These are phyloP conservation scores for Acheta domesticus DNA, from an alignment of 2,888 invertebrate genomes.

Conservation along the genomic window DNA sequence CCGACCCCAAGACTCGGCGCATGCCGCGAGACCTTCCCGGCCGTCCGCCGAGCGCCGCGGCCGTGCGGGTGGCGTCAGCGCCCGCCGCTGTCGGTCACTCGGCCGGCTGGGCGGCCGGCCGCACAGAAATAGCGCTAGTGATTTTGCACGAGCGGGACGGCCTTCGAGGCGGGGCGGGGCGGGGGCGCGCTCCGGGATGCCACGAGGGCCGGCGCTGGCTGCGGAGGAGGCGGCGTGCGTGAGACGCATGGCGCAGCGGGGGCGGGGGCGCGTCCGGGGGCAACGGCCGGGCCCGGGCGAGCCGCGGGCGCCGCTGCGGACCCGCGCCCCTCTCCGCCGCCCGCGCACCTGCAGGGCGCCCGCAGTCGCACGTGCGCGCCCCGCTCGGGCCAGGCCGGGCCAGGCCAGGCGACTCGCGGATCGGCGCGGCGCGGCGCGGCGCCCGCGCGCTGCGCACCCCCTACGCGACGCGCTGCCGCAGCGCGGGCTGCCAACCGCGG, in stretches of 20 bases:
- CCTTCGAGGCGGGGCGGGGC: too few relatives aligned
- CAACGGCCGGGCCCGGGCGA: slow-evolving; percentile 37
- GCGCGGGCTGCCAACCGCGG: slow-evolving; percentile 33
- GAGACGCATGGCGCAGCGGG: too few relatives aligned
- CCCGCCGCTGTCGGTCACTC: background rate
- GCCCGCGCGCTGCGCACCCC: slow-evolving; percentile 41
- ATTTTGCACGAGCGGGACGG: too few relatives aligned
- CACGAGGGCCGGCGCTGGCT: too few relatives aligned
- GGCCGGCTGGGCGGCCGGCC: too few relatives aligned
- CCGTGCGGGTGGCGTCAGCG: background rate
- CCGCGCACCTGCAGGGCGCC: slow-evolving; percentile 12
- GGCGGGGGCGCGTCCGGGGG: background rate
- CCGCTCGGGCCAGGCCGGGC: background rate
- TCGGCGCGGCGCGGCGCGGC: background rate
- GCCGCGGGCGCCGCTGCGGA: slow-evolving; percentile 39
- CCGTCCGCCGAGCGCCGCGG: background rate
- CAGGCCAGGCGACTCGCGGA: background rate
- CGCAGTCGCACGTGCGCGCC: slow-evolving; percentile 12
- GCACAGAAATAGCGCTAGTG: too few relatives aligned
- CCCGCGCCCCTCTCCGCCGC: slow-evolving; percentile 3
- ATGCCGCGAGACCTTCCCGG: background rate
- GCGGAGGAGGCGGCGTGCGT: too few relatives aligned
- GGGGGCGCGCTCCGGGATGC: too few relatives aligned
- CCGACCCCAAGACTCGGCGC: background rate
- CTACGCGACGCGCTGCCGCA: slow-evolving; percentile 39